Evolutionary conservation across 1,140 invertebrate genomes (phyloP), one percentile per base, ranked within the genome.

Genomic region (Lepidotrigona ventralis): DNA sequence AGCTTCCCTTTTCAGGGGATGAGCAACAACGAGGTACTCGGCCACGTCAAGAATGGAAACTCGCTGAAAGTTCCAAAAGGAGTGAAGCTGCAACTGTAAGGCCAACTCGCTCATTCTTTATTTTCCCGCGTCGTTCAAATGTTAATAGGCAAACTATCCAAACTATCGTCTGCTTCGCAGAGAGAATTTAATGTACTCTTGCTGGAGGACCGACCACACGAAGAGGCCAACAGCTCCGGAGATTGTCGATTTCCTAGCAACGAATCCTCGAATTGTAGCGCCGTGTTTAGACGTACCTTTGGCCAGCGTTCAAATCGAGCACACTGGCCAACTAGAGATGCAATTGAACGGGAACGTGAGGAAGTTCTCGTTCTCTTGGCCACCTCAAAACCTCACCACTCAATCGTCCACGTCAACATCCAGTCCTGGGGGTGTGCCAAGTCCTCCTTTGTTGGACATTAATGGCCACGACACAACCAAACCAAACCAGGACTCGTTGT

Each of bases 1-100:
- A 97, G 97, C 89, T 97, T 97, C 92, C 98, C 98, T 0, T 98
- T 97, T 90, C 97, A 98, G 93, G 97, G 97, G 0, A 93, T 98
- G 90, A 96, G 96, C 76, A 98, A 99, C 92, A 96, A 96, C 89
- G 96, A 98, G 94, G 98, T 98, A 2, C 93, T 98, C 75, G 96
- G 97, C 54, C 95, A 96, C 90, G 97, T 98, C 0, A 97, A 97
- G 91, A 94, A 92, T 63, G 97, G 97, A 8, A 96, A 97, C 71
- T 96, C 95, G 6, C 92, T 98, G 1, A 93, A 93, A 3, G 95
- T 98, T 83, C 98, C 98, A 8, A 93, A 94, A 29, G 97, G 97
- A 74, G 95, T 97, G 2, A 97, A 97, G 87, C 95, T 96, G 1
- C 96, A 97, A 87, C 89, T 98, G 96, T 98, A 95, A 97, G 97